Percentiles rank a stretch among this genome's conserved stretches.
Evolutionary conservation across 2,797 vertebrate genomes (phyloP).

Genomic region (Pipistrellus pygmaeus): DNA sequence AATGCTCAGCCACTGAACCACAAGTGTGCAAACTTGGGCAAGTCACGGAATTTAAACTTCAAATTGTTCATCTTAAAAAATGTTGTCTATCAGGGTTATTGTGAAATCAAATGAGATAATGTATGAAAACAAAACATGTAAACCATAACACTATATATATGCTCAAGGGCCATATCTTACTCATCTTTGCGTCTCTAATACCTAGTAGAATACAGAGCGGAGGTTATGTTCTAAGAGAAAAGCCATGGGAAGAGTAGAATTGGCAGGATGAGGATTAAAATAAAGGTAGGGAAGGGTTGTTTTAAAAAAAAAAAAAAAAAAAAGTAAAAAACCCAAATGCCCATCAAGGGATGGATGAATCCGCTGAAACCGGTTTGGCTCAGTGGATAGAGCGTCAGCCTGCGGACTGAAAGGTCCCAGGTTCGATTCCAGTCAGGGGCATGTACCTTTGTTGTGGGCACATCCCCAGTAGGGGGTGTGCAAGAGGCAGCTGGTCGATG

Average conservation of each 20-base stretch:
- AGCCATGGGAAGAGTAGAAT: neutral
- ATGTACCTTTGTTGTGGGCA: no score
- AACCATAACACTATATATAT: slow-evolving; percentile 44
- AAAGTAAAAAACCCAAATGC: slow-evolving; percentile 20
- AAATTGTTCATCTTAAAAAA: slow-evolving; percentile 45
- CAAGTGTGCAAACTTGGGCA: slow-evolving; percentile 11
- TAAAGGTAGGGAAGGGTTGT: slow-evolving; percentile 24
- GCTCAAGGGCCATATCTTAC: neutral
- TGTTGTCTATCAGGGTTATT: neutral
- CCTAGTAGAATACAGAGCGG: neutral
- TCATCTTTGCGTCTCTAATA: slow-evolving; percentile 38
- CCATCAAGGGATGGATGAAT: neutral
- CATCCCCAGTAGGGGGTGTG: no score
- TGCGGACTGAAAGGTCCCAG: no score
- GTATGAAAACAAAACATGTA: slow-evolving; percentile 40
- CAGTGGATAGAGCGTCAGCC: no score
- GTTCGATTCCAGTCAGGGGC: no score
- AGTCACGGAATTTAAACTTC: slow-evolving; percentile 44
- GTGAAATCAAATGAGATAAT: slow-evolving; percentile 14
- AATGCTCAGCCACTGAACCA: slow-evolving; percentile 18
- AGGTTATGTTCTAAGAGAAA: slow-evolving; percentile 47
- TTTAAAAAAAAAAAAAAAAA: neutral
- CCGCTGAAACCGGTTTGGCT: no score
- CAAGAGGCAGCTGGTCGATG: no score
- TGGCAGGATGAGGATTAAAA: neutral